Percentiles rank a stretch among this genome's conserved stretches.
Conservation (phyloP, 2,113 vertebrate genomes). For the Cygnus buccinator region DNA sequence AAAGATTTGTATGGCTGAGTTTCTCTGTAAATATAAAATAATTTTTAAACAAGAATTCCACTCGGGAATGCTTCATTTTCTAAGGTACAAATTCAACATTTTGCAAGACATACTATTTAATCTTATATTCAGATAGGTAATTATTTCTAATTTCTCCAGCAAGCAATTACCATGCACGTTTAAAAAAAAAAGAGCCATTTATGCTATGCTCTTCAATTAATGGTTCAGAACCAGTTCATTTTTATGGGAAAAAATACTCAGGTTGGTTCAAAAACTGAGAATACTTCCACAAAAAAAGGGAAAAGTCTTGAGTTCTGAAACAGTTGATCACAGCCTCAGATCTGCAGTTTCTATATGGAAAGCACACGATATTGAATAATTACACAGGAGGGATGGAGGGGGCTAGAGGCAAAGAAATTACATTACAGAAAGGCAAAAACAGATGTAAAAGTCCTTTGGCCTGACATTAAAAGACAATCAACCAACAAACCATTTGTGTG, state of each 20-base stretch:
- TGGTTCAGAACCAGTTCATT: background rate
- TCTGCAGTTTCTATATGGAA: background rate
- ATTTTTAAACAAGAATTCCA: conserved; percentile 62
- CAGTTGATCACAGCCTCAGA: background rate
- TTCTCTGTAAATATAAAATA: conserved; percentile 55
- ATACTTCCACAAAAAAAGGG: background rate
- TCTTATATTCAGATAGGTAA: background rate
- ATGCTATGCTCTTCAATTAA: background rate
- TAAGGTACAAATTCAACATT: conserved; percentile 7
- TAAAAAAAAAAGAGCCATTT: background rate
- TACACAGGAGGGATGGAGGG: background rate
- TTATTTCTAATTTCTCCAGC: background rate
- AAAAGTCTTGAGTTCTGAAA: background rate
- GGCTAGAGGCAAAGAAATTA: background rate
- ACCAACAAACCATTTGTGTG: background rate
- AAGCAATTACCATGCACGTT: background rate
- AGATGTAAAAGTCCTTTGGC: background rate
- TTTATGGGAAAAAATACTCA: background rate
- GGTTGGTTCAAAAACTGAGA: background rate
- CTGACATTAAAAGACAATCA: background rate
- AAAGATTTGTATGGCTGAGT: conserved; percentile 69
- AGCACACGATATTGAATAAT: background rate
- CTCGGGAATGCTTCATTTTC: conserved; percentile 49
- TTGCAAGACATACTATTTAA: background rate
- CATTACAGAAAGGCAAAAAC: background rate